phyloP scores from a whole-genome alignment of 2,797 vertebrate species.

The Channallabes apus region DNA sequence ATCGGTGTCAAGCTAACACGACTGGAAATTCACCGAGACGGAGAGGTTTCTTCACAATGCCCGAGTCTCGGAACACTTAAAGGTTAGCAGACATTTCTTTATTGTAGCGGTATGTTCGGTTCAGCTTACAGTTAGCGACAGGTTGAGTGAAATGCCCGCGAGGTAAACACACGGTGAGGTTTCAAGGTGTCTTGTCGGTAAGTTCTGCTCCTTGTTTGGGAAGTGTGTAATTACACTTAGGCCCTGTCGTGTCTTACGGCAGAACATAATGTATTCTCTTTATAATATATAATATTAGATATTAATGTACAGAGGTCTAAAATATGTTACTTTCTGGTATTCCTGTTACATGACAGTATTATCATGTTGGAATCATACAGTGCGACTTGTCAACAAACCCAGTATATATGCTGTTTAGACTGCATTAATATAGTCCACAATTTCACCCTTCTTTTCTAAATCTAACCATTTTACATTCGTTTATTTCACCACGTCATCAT shows the following conservation, averaged over 20 bases:
- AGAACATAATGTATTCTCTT: neutral
- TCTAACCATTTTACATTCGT: neutral
- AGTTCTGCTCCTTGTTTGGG: neutral
- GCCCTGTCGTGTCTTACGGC: conserved; percentile 12
- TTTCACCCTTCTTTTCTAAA: neutral
- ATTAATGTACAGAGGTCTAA: neutral
- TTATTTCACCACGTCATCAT: neutral
- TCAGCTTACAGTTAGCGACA: neutral
- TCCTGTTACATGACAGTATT: neutral
- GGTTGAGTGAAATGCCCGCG: conserved; percentile 6
- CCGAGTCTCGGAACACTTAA: neutral
- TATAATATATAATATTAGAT: neutral
- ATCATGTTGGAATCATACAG: neutral
- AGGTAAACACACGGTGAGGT: neutral
- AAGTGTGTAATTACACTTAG: neutral
- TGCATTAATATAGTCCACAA: neutral
- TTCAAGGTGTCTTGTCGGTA: conserved; percentile 47
- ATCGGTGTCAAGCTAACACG: conserved; percentile 44
- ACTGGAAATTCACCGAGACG: conserved; percentile 36
- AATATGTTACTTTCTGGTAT: neutral
- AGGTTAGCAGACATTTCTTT: conserved; percentile 65
- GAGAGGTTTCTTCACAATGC: neutral
- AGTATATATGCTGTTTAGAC: too few species aligned
- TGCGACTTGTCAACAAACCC: neutral
- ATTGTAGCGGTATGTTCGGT: conserved; percentile 2